These are phyloP conservation scores for Eptesicus fuscus DNA, from an alignment of 2,113 vertebrate genomes.

Conservation along the genomic window DNA sequence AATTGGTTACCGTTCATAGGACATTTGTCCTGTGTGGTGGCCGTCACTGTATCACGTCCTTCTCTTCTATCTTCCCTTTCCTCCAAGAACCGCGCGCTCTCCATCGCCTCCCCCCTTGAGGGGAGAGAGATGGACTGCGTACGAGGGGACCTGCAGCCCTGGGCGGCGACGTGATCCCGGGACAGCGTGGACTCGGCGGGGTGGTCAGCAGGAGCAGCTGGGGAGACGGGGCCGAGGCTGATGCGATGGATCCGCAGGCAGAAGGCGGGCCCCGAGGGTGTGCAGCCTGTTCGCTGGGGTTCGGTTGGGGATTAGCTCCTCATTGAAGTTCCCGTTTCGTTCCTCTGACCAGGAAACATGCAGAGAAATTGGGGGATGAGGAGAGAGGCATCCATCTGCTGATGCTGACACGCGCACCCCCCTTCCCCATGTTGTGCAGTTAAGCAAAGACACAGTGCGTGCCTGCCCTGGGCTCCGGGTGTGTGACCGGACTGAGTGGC, in stretches of 20 bases:
- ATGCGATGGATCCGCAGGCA: fast-evolving
- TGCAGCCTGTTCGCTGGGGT: too few relatives aligned
- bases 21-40: not conserved
- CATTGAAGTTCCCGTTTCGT: not conserved
- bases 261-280: not conserved
- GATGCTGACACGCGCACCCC: fast-evolving
- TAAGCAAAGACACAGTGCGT: fast-evolving
- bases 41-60: too few relatives aligned
- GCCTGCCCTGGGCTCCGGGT: not conserved
- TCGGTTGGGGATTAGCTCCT: not conserved
- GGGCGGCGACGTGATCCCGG: fast-evolving
- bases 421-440: not conserved
- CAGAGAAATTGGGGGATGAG: not conserved
- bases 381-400: fast-evolving
- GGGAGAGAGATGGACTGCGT: fast-evolving
- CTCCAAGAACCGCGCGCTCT: fast-evolving
- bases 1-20: not conserved
- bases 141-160: not conserved
- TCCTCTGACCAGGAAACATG: not conserved
- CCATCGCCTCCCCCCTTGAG: not conserved
- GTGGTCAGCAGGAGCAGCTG: fast-evolving
- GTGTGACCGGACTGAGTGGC: fast-evolving
- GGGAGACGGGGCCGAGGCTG: not conserved
- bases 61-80: not conserved
- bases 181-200: not conserved